Evolutionary conservation across 2,888 invertebrate species (phyloP), one percentile per base, ranked within the genome.

Genomic region (Drosophila birchii): DNA sequence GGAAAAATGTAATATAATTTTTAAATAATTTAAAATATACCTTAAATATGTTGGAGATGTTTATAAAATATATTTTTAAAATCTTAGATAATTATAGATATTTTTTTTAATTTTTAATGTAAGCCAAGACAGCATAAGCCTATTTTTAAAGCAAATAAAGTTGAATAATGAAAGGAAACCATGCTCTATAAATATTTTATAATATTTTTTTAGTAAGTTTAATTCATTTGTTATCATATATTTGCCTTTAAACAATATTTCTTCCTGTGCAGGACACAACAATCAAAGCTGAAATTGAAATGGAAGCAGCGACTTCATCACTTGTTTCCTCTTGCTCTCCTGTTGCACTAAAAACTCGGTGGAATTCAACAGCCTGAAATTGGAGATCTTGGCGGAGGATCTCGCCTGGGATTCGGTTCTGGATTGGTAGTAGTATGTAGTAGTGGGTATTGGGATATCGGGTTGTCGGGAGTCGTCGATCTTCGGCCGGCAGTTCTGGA

Each of bases 301-400:
- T 88, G 86, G 78, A 90, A 88, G 86, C 90, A 88, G 86, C 91
- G 91, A 91, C 91, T 91, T 91, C 91, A 91, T 91, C 91, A 91
- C 91, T 91, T 91, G 91, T 90, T 91, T 83, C 82, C 89, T 86
- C 47, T 67, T 63, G 60, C 80, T 68, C 78, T 88, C 84, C 88
- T 86, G 85, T 87, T 88, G 88, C 88, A 86, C 79, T 77, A 81
- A 81, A 80, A 78, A 74, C 66, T 34, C 58, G 26, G 71, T 66
- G 75, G 61, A 75, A 81, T 67, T 74, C 75, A 69, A 62, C 67
- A 57, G 63, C 70, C 60, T 76, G 88, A 79, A 80, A 83, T 71
- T 74, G 81, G 88, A 85, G 77, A 78, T 26, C 26, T 64, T 64
- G 49, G 49, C 76, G 78, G 41, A 53, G 64, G 53, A 38, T 54